Evolutionary conservation across 1,140 invertebrate genomes (phyloP).

Genomic region (Trigoniulus corallinus): DNA sequence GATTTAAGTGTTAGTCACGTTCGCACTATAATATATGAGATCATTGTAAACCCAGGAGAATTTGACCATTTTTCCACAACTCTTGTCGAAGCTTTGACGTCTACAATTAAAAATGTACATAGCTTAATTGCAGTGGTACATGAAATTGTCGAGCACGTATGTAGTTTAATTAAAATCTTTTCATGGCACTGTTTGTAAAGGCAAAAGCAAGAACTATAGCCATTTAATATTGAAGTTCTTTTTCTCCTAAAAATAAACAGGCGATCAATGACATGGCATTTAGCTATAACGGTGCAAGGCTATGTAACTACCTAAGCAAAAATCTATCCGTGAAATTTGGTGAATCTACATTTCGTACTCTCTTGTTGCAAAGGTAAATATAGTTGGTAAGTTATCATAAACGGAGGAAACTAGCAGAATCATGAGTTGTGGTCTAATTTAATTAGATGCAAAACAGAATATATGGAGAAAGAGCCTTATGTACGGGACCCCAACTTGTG

Average conservation of each 20-base stretch:
- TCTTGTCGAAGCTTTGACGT: neutral
- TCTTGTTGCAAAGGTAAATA: neutral
- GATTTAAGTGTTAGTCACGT: neutral
- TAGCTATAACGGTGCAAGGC: neutral
- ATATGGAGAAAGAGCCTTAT: neutral
- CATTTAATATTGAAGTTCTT: no score
- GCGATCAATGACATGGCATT: neutral
- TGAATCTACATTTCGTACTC: neutral
- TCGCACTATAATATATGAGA: neutral
- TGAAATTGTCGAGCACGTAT: neutral
- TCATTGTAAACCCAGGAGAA: neutral
- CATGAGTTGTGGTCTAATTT: no score
- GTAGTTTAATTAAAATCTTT: neutral
- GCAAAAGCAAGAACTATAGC: no score
- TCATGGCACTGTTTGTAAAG: neutral
- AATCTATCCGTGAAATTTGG: neutral
- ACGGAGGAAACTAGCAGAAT: no score
- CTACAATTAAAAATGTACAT: neutral
- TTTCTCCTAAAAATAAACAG: neutral
- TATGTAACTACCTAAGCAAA: neutral
- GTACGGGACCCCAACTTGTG: neutral
- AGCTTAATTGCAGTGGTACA: neutral
- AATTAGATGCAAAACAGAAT: slow-evolving; percentile 3
- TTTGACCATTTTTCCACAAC: neutral
- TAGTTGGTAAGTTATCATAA: no score